Conservation (phyloP, 2,888 invertebrate species). For the Drosophila picticornis region DNA sequence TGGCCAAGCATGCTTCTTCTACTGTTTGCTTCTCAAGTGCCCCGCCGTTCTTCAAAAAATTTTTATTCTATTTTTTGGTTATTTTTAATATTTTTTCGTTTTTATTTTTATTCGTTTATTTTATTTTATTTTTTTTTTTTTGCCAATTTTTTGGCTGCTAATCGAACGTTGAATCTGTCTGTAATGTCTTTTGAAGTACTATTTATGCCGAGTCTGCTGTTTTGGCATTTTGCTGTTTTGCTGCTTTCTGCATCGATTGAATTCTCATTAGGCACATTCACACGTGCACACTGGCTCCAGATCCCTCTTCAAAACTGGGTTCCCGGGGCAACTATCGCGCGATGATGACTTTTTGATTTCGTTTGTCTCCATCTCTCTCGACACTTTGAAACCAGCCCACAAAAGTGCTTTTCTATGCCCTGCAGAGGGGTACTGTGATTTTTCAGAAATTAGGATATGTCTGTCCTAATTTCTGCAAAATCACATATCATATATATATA, state of each 20-base stretch:
- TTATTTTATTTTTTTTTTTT: constrained; percentile 11
- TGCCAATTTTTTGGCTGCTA: constrained; percentile 37
- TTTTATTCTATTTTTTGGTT: constrained; percentile 25
- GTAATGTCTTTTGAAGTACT: constrained; percentile 67
- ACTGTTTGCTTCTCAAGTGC: constrained; percentile 59
- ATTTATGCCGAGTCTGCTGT: constrained; percentile 48
- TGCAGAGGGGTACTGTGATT: neutral
- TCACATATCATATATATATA: too few relatives aligned
- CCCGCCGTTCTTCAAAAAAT: constrained; percentile 67
- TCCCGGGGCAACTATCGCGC: constrained; percentile 31
- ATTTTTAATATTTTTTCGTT: neutral
- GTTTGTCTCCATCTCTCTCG: constrained; percentile 24
- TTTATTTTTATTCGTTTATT: constrained; percentile 24
- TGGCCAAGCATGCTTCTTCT: constrained; percentile 50
- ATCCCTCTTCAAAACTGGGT: constrained; percentile 34
- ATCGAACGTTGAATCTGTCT: constrained; percentile 70
- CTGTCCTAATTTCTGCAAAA: too few relatives aligned
- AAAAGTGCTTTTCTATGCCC: constrained; percentile 50
- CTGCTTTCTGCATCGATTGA: constrained; percentile 73
- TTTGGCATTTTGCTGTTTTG: constrained; percentile 1
- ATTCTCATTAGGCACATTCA: constrained; percentile 79
- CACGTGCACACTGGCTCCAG: constrained; percentile 42
- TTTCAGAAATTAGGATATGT: neutral
- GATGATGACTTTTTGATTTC: constrained; percentile 78
- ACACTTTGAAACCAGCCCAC: constrained; percentile 36